Evolutionary conservation across 2,797 vertebrate species (phyloP).

Genomic region (Nyctalus aviator): DNA sequence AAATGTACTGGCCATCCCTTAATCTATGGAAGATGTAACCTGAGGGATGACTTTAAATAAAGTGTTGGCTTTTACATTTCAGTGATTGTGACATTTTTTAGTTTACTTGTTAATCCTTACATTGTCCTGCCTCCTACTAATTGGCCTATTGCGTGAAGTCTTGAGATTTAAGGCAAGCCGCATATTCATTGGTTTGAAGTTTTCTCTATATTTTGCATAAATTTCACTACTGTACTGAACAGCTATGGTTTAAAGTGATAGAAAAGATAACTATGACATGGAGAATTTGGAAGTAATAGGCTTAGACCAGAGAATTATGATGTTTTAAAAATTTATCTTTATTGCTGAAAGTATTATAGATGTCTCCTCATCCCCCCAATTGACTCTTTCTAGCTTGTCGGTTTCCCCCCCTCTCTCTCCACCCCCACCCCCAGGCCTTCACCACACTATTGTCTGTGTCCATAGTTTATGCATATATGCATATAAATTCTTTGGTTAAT

Average conservation of each 20-base stretch:
- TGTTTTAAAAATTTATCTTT: not conserved
- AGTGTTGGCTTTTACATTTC: not conserved
- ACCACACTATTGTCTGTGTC: too few species aligned
- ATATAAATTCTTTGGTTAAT: too few species aligned
- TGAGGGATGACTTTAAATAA: not conserved
- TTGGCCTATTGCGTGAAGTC: not conserved
- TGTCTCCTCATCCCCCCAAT: too few species aligned
- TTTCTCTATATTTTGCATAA: not conserved
- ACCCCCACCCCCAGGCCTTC: too few species aligned
- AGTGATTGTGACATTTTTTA: not conserved
- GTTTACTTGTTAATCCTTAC: slow-evolving; percentile 3
- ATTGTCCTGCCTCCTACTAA: not conserved
- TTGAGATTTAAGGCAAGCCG: slow-evolving; percentile 7
- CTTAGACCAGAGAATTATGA: not conserved
- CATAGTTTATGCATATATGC: too few species aligned
- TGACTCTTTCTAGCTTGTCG: too few species aligned
- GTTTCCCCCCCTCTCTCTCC: too few species aligned
- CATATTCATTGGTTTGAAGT: not conserved
- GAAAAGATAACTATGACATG: not conserved
- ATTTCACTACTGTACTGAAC: not conserved
- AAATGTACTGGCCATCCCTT: not conserved
- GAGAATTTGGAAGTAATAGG: not conserved
- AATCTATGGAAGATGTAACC: not conserved
- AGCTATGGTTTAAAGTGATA: not conserved
- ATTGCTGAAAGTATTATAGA: too few species aligned